Conservation (phyloP, 2,113 vertebrate species). For the Hippocampus mohnikei region DNA sequence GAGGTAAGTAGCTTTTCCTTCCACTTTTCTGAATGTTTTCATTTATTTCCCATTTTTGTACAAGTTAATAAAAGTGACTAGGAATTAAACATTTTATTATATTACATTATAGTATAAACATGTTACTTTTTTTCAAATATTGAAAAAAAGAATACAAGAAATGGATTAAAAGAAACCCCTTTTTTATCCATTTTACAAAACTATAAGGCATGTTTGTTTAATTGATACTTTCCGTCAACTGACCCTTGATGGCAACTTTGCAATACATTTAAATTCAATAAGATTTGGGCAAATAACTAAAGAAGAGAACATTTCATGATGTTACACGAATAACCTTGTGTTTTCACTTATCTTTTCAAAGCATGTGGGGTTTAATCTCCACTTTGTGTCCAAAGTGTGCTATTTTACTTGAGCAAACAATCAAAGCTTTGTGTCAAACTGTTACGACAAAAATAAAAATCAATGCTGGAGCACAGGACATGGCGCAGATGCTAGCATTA, state of each 20-base stretch:
- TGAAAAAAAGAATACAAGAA: background rate
- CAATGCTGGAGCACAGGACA: slow-evolving; percentile 36
- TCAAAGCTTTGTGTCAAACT: background rate
- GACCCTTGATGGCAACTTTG: background rate
- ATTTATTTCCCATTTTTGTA: background rate
- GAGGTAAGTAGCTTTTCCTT: background rate
- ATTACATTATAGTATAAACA: background rate
- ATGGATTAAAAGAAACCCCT: background rate
- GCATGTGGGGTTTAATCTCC: background rate
- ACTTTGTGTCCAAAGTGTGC: slow-evolving; percentile 1
- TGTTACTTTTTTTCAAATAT: background rate
- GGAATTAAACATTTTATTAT: background rate
- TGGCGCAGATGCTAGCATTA: slow-evolving; percentile 58
- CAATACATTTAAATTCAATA: background rate
- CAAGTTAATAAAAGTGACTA: background rate
- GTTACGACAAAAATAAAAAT: background rate
- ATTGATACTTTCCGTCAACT: background rate
- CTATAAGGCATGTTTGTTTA: background rate
- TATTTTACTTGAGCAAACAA: background rate
- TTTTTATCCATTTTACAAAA: background rate
- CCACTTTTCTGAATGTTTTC: background rate
- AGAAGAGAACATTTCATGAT: background rate
- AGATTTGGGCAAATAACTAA: background rate
- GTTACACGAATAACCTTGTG: background rate
- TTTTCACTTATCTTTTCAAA: background rate